Base-by-base conservation (phyloP, 2,113 vertebrate species). In the Trogon surrucura region DNA sequence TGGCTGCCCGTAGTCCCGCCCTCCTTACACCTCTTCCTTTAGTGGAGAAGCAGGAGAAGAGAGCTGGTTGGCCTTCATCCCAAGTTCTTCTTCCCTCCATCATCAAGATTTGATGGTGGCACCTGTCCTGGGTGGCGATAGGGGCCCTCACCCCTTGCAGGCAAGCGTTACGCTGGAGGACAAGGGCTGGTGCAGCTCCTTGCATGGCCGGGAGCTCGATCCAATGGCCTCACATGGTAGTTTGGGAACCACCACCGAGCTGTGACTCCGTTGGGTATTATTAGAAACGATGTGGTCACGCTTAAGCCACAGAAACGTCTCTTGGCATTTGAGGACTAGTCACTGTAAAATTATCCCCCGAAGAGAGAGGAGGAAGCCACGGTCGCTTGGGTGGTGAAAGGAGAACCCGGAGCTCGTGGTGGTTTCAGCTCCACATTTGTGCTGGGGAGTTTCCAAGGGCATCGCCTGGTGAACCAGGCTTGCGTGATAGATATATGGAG, bases 171-270 rank as follows among this genome's bases (percentile, higher is more conserved):
- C 2, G 7, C 32, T 86, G 0, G 4, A 73, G 48, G 77, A 58
- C 1, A 6, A 27, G 36, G n/a, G 48, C 69, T 73, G 71, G 4
- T 54, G 44, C 0, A 1, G 30, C 61, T 50, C 54, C 60, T 48
- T 67, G 53, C 47, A 34, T 60, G 85, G 48, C 60, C 1, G 1
- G 29, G 54, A 81, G 60, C 44, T 89, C 2, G 3, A 48, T 73
- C 58, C 65, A 61, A 20, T 82, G 81, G 77, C 85, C 89, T 86
- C 85, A 73, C 65, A 86, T 78, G 77, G 85, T 79, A 57, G 53
- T 95, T n/a, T 73, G 81, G 86, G 90, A 89, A 79, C 85, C 65
- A 86, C 85, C 81, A 51, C 44, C 1, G 14, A 41, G 48, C 48
- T 64, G 38, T 74, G 78, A 83, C 72, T 56, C 54, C 1, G 4